Evolutionary conservation across 2,113 vertebrate genomes (phyloP).

Genomic region (Nerophis ophidion): DNA sequence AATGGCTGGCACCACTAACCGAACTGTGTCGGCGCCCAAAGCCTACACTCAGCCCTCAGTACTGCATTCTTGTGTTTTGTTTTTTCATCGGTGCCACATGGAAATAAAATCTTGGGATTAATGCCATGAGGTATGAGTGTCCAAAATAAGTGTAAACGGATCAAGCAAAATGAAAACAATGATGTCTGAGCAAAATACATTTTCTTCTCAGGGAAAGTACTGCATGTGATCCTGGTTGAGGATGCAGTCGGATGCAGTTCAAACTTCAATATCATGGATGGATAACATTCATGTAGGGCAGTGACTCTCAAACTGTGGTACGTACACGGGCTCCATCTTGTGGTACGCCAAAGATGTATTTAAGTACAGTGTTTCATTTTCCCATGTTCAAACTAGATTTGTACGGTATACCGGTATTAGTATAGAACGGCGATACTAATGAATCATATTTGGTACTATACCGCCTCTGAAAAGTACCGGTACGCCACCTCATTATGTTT

Average conservation of each 20-base stretch:
- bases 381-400: no score
- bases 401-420: no score
- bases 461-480: no score
- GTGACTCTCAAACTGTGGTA: no score
- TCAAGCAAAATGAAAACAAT: constrained; percentile 15
- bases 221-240: constrained; percentile 8
- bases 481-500: no score
- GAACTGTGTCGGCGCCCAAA: constrained; percentile 37
- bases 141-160: constrained; percentile 15
- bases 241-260: constrained; percentile 8
- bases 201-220: constrained; percentile 15
- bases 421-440: no score
- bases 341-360: no score
- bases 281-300: background rate
- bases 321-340: no score
- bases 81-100: constrained; percentile 28
- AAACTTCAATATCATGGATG: background rate
- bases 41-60: constrained; percentile 25
- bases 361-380: no score
- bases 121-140: constrained; percentile 22
- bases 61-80: background rate
- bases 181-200: constrained; percentile 20
- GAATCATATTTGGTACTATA: no score
- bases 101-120: constrained; percentile 25
- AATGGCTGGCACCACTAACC: constrained; percentile 44